Base-by-base conservation (phyloP, 2,113 vertebrate genomes). In the Tachuris rubrigastra region DNA sequence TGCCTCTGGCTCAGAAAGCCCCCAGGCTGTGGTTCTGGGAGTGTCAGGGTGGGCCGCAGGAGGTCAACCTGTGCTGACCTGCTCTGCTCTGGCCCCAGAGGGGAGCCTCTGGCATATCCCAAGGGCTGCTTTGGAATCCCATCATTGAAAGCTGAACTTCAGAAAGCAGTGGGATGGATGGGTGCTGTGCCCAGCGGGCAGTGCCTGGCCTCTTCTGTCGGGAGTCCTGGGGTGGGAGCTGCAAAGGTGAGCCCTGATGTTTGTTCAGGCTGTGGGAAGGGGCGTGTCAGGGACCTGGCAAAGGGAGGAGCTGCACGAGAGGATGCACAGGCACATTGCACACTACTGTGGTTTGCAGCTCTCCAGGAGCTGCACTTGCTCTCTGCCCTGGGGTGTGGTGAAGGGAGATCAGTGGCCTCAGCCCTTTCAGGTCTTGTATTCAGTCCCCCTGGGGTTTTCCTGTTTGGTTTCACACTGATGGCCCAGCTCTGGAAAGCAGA, bases 251-350 rank as follows among this genome's bases (percentile, higher is more conserved):
- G 3, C 0, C 0, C 25, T 35, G 23, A 15, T 12, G 23, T 47
- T 76, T 28, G 39, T 37, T 68, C 27, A 35, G 53, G 84, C 60
- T 37, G 50, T 7, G n/a, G 62, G 33, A 85, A 49, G 66, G 66
- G 31, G 22, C 33, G 19, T 28, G 33, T n/a, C 42, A 42, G 39
- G 84, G 20, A n/a, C 13, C 28, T 0, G 1, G 68, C 0, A 0
- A 47, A 80, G 35, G 53, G 33, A 80, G 23, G 35, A 58, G 65
- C 37, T 72, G 78, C 0, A 0, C 1, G 2, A 31, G 17, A 37
- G 20, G 9, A 37, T 12, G 15, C 44, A 58, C 0, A 0, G 10
- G 23, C 21, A 73, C 14, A 17, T 52, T 30, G 31, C 44, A 14
- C 5, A 0, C 24, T 42, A 5, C 33, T 39, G 25, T 47, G 23